phyloP scores from a whole-genome alignment of 2,888 invertebrate genomes.

The Cristatella mucedo region DNA sequence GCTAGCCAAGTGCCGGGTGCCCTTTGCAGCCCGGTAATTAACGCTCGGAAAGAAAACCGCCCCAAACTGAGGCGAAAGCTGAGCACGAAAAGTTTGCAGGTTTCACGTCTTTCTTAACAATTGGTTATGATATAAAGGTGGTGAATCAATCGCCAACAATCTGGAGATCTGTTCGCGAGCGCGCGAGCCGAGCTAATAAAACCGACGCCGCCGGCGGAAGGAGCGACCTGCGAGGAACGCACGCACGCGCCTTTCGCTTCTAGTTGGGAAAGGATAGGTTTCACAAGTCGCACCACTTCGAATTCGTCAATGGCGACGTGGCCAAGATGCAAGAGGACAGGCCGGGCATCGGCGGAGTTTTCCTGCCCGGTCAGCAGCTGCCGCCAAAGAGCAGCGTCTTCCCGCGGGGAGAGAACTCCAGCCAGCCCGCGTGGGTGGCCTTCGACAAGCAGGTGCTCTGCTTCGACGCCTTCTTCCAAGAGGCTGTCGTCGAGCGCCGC shows the following conservation, averaged over 20 bases:
- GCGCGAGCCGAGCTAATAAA: no score
- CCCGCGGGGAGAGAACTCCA: conserved; percentile 56
- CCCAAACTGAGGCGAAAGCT: no score
- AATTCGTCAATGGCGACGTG: conserved; percentile 39
- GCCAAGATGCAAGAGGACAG: conserved; percentile 48
- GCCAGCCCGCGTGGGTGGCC: conserved; percentile 66
- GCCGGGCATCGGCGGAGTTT: conserved; percentile 47
- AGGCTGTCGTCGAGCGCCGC: conserved; percentile 58
- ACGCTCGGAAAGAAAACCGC: no score
- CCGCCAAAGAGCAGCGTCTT: conserved; percentile 53
- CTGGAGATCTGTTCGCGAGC: no score
- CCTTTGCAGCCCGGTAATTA: no score
- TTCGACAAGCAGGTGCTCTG: conserved; percentile 64
- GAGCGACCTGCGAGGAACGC: no score
- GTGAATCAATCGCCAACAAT: no score
- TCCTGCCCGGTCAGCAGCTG: conserved; percentile 41
- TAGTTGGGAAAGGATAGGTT: conserved; percentile 51
- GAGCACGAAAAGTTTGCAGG: neutral
- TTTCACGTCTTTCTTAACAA: neutral
- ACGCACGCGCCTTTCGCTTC: conserved; percentile 14
- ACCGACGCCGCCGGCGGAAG: no score
- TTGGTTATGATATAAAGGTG: neutral
- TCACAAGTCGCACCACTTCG: conserved; percentile 49
- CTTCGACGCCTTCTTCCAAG: conserved; percentile 49
- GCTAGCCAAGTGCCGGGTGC: no score